Base-by-base conservation (phyloP, 2,888 invertebrate species). In the Caprella mutica region DNA sequence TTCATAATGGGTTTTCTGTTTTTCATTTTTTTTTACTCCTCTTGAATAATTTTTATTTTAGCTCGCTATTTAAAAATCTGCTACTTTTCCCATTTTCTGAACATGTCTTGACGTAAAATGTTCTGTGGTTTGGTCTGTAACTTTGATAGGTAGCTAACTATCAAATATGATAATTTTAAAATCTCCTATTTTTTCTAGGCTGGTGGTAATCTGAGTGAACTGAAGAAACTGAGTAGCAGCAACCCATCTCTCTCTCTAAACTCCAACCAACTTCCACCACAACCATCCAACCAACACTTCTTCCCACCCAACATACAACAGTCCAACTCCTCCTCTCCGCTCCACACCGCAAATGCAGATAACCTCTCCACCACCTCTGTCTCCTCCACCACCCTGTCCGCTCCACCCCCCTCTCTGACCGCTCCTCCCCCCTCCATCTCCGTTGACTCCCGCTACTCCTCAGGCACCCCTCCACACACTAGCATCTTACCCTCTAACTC, bases 401-500 rank as follows among this genome's bases (percentile, higher is more conserved):
- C 53, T 55, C 33, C 55, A 55, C 19, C n/a, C n/a, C n/a, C n/a
- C n/a, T n/a, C n/a, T n/a, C n/a, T n/a, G n/a, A n/a, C n/a, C n/a
- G n/a, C n/a, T n/a, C n/a, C n/a, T n/a, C 61, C 61, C 5, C 63
- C 63, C n/a, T 44, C 59, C 29, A 63, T 63, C 42, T 59, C 63
- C n/a, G 43, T 63, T 27, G 55, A 55, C 46, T 30, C 46, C 19
- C 26, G 43, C 17, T 30, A 30, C 46, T 6, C 46, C 39, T 19
- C n/a, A n/a, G n/a, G n/a, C n/a, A n/a, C n/a, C n/a, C n/a, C n/a
- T n/a, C n/a, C n/a, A n/a, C n/a, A n/a, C n/a, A n/a, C n/a, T n/a
- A n/a, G n/a, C n/a, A n/a, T n/a, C n/a, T n/a, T n/a, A n/a, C n/a
- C n/a, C n/a, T n/a, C 48, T 21, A 27, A 30, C 6, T 3, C 48